Base-by-base conservation (phyloP, 2,113 vertebrate genomes). In the Sphyrna mokarran region DNA sequence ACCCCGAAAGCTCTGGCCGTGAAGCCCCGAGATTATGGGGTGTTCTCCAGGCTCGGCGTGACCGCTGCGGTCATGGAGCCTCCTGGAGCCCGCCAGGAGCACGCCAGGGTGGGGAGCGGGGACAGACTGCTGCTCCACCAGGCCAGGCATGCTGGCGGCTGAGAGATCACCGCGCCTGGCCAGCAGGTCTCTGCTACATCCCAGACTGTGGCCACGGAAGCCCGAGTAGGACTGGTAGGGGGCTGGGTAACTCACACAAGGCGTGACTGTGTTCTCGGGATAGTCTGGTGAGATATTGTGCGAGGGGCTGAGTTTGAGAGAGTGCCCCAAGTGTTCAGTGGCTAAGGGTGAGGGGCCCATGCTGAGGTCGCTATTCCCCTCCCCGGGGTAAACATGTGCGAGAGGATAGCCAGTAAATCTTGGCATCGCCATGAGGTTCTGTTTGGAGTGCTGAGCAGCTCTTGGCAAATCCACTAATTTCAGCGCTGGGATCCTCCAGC, bases 251-350 rank as follows among this genome's bases (percentile, higher is more conserved):
- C 97, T 97, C 97, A 97, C 97, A 97, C 97, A 98, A 96, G 97
- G 96, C 96, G 96, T 97, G 97, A 97, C 96, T 97, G 96, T 96
- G 91, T 97, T 96, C 96, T 97, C 97, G 96, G 96, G 96, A 87
- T 97, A 97, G 96, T 98, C 98, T 97, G 97, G 96, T 96, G 97
- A 97, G 96, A 97, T 97, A 97, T 96, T 96, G 97, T 96, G 96
- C 96, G 96, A 97, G 96, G 97, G 96, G 97, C 97, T 98, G 97
- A 98, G 97, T 97, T 98, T 98, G 98, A 97, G 97, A 97, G 96
- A 96, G 97, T 97, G 97, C 96, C 97, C 96, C 96, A 96, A 96
- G 96, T 97, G 96, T 96, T 97, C 96, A 97, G 96, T 96, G 96
- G 97, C 97, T 97, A 97, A 97, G 97, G 97, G 97, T 97, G 97